Conservation (phyloP, 1,140 invertebrate species). For the Amphibalanus amphitrite region DNA sequence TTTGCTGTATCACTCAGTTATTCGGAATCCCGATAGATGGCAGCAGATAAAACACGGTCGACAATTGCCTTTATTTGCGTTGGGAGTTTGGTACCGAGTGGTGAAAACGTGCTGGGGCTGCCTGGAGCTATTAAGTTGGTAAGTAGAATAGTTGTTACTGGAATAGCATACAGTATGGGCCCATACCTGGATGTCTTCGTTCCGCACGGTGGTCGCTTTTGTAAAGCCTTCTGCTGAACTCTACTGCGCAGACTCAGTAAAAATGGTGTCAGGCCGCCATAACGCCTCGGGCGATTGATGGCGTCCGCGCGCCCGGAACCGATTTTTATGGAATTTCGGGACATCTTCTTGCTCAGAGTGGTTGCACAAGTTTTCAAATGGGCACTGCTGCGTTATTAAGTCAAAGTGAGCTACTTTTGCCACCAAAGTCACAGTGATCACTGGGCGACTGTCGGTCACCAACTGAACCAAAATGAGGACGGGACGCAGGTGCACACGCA, state of each 20-base stretch:
- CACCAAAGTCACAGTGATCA: neutral
- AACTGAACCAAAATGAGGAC: neutral
- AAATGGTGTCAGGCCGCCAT: neutral
- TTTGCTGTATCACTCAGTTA: neutral
- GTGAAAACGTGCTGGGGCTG: neutral
- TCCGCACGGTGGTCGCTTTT: neutral
- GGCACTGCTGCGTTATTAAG: neutral
- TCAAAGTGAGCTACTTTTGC: neutral
- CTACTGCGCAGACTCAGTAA: neutral
- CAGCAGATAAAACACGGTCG: neutral
- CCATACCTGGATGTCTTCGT: neutral
- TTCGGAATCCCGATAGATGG: neutral
- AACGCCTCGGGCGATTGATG: neutral
- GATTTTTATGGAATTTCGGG: neutral
- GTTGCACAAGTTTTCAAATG: neutral
- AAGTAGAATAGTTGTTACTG: neutral
- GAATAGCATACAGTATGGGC: neutral
- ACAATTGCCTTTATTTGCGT: neutral
- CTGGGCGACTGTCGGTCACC: neutral
- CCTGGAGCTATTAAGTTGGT: neutral
- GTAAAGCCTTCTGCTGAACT: neutral
- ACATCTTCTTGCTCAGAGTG: neutral
- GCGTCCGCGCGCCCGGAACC: no score
- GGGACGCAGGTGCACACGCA: conserved; percentile 6
- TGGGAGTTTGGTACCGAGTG: neutral